Base-by-base conservation (phyloP, 92 coral and sea anemone species). In the Parazoanthus swiftii region DNA sequence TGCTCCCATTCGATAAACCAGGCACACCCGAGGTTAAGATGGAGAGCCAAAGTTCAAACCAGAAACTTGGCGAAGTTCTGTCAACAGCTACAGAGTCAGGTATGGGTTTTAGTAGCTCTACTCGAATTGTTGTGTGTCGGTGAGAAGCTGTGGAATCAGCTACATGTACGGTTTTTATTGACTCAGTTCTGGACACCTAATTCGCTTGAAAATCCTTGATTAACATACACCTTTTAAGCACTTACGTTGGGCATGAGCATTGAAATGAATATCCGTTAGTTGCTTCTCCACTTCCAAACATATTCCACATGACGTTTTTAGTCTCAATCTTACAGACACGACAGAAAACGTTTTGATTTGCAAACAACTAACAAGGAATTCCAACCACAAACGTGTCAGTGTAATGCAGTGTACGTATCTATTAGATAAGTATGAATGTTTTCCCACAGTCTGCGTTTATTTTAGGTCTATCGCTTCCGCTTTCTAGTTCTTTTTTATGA, bases 41-140 rank as follows among this genome's bases (percentile, higher is more conserved):
- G 67, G 20, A 84, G 42, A 70, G 48, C 67, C 42, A 21, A 50
- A 26, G 59, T 16, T 70, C 67, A 84, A 21, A 2, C 29, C 29
- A 44, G 26, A 51, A 70, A 33, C 29, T 21, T 84, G 70, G 16
- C 44, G 46, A 21, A 46, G 35, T 72, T 84, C 65, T 84, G 87
- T 33, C 87, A 84, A 33, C 87, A 84, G 46, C 68, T 84, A 29
- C 87, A 84, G 46, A 72, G 50, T 50, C 87, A 84, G 79, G 87
- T 84, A 46, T 26, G 29, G 86, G 6, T 46, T 6, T 42, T 70
- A 11, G 20, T n/a, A 5, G 36, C 14, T 68, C 35, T 5, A 26
- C 20, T 23, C 14, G 36, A 3, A 68, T 3, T 68, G 3, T 4
- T 51, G 7, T 51, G 8, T 51, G 8, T 11, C 6, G 18, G 33